A percentile compares a stretch with the other conserved stretches of the same genome.
Evolutionary conservation across 2,797 vertebrate genomes (phyloP).

Genomic region (Coccyzus lansbergi): DNA sequence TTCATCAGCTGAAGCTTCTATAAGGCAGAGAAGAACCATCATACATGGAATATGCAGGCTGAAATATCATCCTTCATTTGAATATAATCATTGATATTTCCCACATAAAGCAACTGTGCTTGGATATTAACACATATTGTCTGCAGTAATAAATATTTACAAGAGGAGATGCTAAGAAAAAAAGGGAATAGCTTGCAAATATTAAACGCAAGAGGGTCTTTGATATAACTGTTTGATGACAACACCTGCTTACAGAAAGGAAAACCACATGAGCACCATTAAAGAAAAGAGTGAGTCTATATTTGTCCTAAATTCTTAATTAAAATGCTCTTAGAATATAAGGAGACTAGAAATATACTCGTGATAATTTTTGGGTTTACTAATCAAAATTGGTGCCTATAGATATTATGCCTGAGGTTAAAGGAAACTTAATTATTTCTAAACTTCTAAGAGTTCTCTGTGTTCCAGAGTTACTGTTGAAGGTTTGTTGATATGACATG

Average conservation of each 20-base stretch:
- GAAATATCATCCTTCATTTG: slow-evolving; percentile 49
- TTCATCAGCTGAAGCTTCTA: not conserved
- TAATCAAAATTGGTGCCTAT: not conserved
- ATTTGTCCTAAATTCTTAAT: not conserved
- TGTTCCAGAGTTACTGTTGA: not conserved
- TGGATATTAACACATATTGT: slow-evolving; percentile 13
- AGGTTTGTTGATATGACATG: not conserved
- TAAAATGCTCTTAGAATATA: not conserved
- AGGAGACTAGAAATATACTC: not conserved
- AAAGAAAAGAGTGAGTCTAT: not conserved
- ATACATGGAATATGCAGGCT: not conserved
- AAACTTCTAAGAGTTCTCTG: not conserved
- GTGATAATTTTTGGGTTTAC: not conserved
- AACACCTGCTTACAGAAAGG: not conserved
- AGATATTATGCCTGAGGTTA: not conserved
- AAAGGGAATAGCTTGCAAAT: slow-evolving; percentile 46
- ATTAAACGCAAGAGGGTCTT: slow-evolving; percentile 9
- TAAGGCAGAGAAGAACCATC: not conserved
- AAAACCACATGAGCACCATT: not conserved
- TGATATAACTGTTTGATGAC: not conserved
- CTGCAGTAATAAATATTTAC: slow-evolving; percentile 48
- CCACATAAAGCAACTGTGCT: slow-evolving; percentile 23
- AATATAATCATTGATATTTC: slow-evolving; percentile 47
- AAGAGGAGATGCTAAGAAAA: slow-evolving; percentile 35
- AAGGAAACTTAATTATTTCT: not conserved